A percentile compares a stretch with the other conserved stretches of the same genome.
Evolutionary conservation across 1,140 invertebrate genomes (phyloP).

Genomic region (Bathynomus jamesi): DNA sequence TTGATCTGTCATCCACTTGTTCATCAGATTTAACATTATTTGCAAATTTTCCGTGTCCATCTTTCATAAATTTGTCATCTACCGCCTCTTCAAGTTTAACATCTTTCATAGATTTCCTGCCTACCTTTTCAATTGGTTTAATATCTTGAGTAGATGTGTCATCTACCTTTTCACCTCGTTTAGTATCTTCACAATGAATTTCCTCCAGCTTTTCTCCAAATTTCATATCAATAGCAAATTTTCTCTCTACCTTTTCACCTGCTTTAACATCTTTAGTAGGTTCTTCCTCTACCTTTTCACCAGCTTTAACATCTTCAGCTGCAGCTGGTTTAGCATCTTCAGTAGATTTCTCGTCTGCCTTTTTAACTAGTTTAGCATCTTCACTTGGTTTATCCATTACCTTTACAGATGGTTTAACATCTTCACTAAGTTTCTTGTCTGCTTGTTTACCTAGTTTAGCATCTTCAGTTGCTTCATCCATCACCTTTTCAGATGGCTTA

Average conservation of each 20-base stretch:
- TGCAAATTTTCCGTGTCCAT: neutral
- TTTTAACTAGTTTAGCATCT: neutral
- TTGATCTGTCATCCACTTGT: neutral
- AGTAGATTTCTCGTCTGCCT: constrained; percentile 4
- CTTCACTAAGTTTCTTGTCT: no score
- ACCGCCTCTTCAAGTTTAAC: constrained; percentile 5
- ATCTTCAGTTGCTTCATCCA: neutral
- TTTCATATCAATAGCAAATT: no score
- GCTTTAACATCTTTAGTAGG: neutral
- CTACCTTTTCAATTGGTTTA: no score
- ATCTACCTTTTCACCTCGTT: no score
- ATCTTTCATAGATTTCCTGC: neutral
- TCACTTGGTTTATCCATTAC: neutral
- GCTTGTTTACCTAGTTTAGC: neutral
- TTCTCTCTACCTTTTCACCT: no score
- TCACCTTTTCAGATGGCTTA: neutral
- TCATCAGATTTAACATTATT: neutral
- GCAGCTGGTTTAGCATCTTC: neutral
- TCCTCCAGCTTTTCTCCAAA: no score
- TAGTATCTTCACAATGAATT: no score
- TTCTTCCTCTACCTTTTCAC: constrained; percentile 2
- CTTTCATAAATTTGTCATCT: constrained; percentile 1
- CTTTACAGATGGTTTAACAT: neutral
- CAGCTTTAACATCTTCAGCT: constrained; percentile 1
- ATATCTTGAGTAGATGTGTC: no score